phyloP scores from a whole-genome alignment of 2,113 vertebrate species.

The Reinhardtius hippoglossoides region DNA sequence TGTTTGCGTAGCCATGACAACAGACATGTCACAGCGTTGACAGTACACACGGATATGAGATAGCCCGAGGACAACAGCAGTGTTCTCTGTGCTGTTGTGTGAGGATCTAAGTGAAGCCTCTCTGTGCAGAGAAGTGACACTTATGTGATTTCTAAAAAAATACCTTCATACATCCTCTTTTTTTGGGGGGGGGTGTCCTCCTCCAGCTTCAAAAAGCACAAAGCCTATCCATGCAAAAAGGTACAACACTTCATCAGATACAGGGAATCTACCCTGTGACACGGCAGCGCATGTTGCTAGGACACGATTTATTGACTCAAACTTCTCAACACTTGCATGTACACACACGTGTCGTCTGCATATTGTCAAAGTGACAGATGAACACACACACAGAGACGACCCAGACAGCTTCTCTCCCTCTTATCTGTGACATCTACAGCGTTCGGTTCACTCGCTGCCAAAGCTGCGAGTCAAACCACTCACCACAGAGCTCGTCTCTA shows the following conservation, averaged over 20 bases:
- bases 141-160: too few relatives aligned
- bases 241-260: slow-evolving; percentile 23
- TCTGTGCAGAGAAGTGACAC: neutral
- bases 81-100: neutral
- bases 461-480: slow-evolving; percentile 8
- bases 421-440: slow-evolving; percentile 15
- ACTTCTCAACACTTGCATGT: neutral
- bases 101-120: neutral
- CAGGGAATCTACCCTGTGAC: slow-evolving; percentile 33
- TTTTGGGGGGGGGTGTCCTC: neutral
- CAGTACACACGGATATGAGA: slow-evolving; percentile 2
- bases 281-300: slow-evolving; percentile 44
- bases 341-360: neutral
- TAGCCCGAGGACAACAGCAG: slow-evolving; percentile 22
- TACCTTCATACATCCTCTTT: neutral
- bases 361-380: neutral
- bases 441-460: neutral
- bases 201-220: neutral
- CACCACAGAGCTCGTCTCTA: slow-evolving; percentile 29
- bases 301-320: slow-evolving; percentile 30
- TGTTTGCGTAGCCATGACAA: neutral
- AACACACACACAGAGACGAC: neutral
- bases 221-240: neutral
- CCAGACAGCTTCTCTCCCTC: neutral
- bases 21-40: slow-evolving; percentile 17